Evolutionary conservation across 2,113 vertebrate species (phyloP).

Genomic region (Aspidoscelis tigris): DNA sequence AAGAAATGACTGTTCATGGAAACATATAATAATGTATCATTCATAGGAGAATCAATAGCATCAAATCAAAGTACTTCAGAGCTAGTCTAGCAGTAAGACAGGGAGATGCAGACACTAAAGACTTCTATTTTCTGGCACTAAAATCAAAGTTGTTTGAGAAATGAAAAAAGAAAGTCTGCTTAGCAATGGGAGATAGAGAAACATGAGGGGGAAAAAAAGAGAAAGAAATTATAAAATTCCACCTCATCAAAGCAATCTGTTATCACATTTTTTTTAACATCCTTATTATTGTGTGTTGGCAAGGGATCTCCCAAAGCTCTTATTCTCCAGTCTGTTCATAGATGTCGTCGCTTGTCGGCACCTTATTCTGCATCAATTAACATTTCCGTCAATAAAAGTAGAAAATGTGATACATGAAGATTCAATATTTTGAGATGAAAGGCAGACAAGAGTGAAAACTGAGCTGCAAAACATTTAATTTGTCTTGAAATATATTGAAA

Average conservation of each 20-base stretch:
- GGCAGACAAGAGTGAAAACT: neutral
- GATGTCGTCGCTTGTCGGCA: conserved; percentile 18
- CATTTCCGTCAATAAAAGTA: neutral
- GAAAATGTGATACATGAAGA: neutral
- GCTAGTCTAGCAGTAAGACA: conserved; percentile 3
- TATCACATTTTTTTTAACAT: conserved; percentile 21
- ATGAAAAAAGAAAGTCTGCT: neutral
- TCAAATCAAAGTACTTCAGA: conserved; percentile 31
- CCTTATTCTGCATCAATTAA: conserved; percentile 1
- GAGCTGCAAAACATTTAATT: conserved; percentile 42
- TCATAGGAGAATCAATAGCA: neutral
- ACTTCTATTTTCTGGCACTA: conserved; percentile 27
- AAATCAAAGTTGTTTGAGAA: conserved; percentile 24
- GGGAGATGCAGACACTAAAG: neutral
- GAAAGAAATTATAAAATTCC: conserved; percentile 13
- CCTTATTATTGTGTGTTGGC: neutral
- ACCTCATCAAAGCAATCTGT: neutral
- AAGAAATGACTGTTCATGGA: conserved; percentile 8
- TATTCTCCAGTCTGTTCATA: conserved; percentile 25
- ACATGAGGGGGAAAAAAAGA: neutral
- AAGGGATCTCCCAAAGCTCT: conserved; percentile 7
- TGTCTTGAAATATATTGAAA: conserved; percentile 41
- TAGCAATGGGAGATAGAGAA: conserved; percentile 9
- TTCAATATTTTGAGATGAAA: neutral
- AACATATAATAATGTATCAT: conserved; percentile 21